Evolutionary conservation across 2,113 vertebrate species (phyloP).

Genomic region (Tauraco erythrolophus): DNA sequence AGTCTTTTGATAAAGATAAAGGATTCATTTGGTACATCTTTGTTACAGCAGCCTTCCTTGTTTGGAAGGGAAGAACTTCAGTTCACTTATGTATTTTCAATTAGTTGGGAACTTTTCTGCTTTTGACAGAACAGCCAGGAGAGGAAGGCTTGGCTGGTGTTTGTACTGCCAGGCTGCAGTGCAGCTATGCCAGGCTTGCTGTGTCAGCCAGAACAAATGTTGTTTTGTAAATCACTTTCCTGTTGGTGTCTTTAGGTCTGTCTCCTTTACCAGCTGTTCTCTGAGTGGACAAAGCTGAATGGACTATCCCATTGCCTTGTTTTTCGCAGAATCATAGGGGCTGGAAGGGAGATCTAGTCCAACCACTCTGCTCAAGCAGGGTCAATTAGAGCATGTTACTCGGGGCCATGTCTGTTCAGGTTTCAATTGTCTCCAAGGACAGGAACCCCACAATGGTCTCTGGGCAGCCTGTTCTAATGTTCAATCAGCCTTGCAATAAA

Average conservation of each 20-base stretch:
- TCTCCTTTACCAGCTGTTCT: not conserved
- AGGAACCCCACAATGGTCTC: not conserved
- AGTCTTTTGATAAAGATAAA: not conserved
- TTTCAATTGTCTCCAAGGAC: not conserved
- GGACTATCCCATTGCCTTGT: not conserved
- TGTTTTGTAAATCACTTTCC: not conserved
- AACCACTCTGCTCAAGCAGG: not conserved
- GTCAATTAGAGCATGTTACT: not conserved
- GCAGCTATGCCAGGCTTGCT: not conserved
- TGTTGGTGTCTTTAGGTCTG: not conserved
- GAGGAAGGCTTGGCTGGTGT: not conserved
- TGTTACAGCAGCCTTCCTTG: not conserved
- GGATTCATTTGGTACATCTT: not conserved
- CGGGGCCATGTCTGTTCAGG: fast-evolving
- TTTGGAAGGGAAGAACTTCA: not conserved
- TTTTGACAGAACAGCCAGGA: not conserved
- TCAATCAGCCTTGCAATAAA: not conserved
- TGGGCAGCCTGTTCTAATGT: not conserved
- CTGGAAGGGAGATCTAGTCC: not conserved
- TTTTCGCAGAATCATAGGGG: not conserved
- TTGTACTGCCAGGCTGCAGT: not conserved
- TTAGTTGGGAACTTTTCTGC: not conserved
- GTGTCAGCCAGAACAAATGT: not conserved
- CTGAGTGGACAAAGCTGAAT: not conserved
- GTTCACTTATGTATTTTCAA: not conserved